Conservation (phyloP, 2,797 vertebrate species). For the Tauraco hartlaubi region DNA sequence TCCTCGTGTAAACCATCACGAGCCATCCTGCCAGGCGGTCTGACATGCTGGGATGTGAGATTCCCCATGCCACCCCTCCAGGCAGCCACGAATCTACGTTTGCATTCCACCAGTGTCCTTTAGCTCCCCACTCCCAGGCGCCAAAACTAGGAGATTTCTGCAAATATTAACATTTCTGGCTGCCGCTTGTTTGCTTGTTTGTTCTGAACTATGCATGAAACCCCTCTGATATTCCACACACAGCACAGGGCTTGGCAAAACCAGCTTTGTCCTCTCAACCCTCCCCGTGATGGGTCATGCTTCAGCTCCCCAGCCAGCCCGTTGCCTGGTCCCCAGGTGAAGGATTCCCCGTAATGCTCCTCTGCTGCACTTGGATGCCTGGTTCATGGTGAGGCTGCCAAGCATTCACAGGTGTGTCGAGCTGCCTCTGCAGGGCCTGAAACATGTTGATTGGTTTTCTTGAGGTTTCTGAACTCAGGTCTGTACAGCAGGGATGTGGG, state of each 20-base stretch:
- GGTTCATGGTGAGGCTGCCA: not conserved
- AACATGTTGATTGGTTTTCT: not conserved
- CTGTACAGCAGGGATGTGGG: not conserved
- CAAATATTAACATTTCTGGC: slow-evolving; percentile 38
- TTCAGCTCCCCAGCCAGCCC: not conserved
- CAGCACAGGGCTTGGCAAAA: not conserved
- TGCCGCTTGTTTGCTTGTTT: not conserved
- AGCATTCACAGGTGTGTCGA: not conserved
- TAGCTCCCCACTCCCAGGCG: not conserved
- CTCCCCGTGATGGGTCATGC: not conserved
- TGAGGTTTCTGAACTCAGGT: not conserved
- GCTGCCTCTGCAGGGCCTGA: not conserved
- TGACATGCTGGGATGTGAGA: slow-evolving; percentile 17
- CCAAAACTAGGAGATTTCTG: slow-evolving; percentile 26
- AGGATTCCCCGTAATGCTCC: not conserved
- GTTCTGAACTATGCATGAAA: not conserved
- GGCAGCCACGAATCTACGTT: not conserved
- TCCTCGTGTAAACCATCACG: not conserved
- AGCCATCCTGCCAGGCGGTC: not conserved
- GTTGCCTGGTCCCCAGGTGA: fast-evolving
- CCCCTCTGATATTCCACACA: not conserved
- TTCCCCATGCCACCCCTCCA: not conserved
- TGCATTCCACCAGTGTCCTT: slow-evolving; percentile 8
- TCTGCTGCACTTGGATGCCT: not conserved
- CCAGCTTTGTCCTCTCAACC: not conserved